These are phyloP conservation scores for Rhombomys opimus DNA, from an alignment of 2,113 vertebrate genomes.

Conservation along the genomic window DNA sequence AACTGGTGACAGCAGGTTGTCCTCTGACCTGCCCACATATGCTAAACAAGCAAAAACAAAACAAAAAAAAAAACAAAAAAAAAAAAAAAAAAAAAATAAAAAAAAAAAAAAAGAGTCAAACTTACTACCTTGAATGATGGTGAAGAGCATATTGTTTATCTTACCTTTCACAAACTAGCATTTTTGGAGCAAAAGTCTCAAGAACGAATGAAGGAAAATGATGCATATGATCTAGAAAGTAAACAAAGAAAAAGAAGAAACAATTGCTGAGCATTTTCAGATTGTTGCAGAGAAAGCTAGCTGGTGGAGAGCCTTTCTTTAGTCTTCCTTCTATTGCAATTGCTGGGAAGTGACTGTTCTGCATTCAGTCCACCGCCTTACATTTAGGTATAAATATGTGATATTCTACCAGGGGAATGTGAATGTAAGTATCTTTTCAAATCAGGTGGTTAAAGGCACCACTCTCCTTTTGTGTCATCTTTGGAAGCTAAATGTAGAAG, in stretches of 20 bases:
- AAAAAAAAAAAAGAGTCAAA: background rate
- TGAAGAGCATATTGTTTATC: constrained; percentile 14
- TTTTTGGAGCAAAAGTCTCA: constrained; percentile 68
- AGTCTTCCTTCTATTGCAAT: background rate
- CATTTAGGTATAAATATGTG: background rate
- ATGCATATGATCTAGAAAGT: constrained; percentile 50
- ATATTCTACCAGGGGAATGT: background rate
- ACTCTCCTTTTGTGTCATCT: constrained; percentile 27
- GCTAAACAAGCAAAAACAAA: background rate
- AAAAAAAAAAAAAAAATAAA: background rate
- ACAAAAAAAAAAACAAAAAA: background rate
- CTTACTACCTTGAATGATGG: background rate
- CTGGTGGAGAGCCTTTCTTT: background rate
- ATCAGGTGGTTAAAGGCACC: background rate
- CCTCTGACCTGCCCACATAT: background rate
- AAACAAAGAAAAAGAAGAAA: constrained; percentile 20
- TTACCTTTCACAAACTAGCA: constrained; percentile 73
- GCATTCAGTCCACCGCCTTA: background rate
- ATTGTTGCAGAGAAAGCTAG: background rate
- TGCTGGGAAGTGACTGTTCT: background rate
- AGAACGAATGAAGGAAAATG: constrained; percentile 67
- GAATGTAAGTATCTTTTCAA: constrained; percentile 41
- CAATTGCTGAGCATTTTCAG: constrained; percentile 29
- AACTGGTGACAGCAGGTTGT: background rate
- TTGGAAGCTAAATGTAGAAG: constrained; percentile 27